Base-by-base conservation (phyloP, 2,888 invertebrate genomes). In the Dasypolia templi region DNA sequence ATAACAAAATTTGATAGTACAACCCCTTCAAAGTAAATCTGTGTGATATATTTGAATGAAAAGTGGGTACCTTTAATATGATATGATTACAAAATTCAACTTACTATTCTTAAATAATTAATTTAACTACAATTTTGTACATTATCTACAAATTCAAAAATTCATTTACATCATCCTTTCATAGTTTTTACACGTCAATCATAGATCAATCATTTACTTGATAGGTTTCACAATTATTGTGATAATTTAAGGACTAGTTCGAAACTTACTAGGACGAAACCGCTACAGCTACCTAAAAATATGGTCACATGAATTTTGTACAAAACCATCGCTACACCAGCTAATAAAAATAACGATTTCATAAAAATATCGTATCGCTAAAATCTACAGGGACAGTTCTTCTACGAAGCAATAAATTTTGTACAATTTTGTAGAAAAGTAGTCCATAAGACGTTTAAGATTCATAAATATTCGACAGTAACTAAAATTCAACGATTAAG, bases 41-140 rank as follows among this genome's bases (percentile, higher is more conserved):
- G 88, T 86, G 89, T 87, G 78, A 82, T 84, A 79, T 89, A 89
- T 88, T 89, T 86, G 88, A 92, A 92, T 91, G 92, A 88, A 90
- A 89, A 90, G 91, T 89, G 90, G 90, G 89, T 89, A 91, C 91
- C 87, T 86, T 91, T 91, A 89, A 89, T 87, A 89, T 96, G 96
- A 96, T 96, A 96, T 96, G 96, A 95, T 96, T 95, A 95, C 92
- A 95, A 96, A 96, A 95, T 94, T 93, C 93, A 94, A 94, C 93
- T 94, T 93, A 93, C 91, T 94, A 93, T 87, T 86, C 88, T 92
- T 93, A 92, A 90, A 90, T 93, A 93, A 91, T 92, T 93, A 67
- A 81, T 93, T 94, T 94, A 93, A 87, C 93, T 95, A 94, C 87
- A 84, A 88, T 92, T 92, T 93, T 96, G 88, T 93, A 96, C 96